These are phyloP conservation scores for Mastomys coucha DNA, from an alignment of 2,113 vertebrate species.

Conservation along the genomic window DNA sequence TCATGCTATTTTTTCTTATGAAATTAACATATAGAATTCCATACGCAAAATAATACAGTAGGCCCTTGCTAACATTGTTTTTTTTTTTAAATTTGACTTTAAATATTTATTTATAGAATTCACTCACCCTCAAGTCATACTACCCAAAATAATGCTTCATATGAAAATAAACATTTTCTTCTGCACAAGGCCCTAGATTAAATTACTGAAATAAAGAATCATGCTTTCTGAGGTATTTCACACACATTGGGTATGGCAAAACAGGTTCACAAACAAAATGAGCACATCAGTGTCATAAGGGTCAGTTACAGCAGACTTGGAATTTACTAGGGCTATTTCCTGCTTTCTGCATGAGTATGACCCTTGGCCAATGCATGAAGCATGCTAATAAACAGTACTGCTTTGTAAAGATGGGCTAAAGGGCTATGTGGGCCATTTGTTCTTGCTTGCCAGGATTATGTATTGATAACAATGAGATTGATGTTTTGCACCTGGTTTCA, in stretches of 20 bases:
- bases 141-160: not conserved
- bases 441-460: conserved; percentile 38
- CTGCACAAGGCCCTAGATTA: not conserved
- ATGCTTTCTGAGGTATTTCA: not conserved
- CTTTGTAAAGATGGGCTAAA: conserved; percentile 10
- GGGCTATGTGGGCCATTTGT: conserved; percentile 37
- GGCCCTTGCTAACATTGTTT: not conserved
- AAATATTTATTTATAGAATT: not conserved
- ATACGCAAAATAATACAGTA: not conserved
- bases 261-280: not conserved
- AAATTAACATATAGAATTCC: not conserved
- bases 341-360: not conserved
- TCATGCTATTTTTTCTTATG: not conserved
- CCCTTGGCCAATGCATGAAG: not conserved
- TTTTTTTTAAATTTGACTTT: not conserved
- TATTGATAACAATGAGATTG: conserved; percentile 71
- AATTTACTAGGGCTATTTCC: not conserved
- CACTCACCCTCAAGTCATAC: not conserved
- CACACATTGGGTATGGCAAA: not conserved
- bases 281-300: not conserved
- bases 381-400: conserved; percentile 45
- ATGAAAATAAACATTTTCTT: not conserved
- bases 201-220: not conserved
- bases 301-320: not conserved
- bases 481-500: conserved; percentile 65